A percentile compares a stretch with the other conserved stretches of the same genome.
These are phyloP conservation scores for Proterorhinus semilunaris DNA, from an alignment of 2,113 vertebrate genomes.

Conservation along the genomic window DNA sequence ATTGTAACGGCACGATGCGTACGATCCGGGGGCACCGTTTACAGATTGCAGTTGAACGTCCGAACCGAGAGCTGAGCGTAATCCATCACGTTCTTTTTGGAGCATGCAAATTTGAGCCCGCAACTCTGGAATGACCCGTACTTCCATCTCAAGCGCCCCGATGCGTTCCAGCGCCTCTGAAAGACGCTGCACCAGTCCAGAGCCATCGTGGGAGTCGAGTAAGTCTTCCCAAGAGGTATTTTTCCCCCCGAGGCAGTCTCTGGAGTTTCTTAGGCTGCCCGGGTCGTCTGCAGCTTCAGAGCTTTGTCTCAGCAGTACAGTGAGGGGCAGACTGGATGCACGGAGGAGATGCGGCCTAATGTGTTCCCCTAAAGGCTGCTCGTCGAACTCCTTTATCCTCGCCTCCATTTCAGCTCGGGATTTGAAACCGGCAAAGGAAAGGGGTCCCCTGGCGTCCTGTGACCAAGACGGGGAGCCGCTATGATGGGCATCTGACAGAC, in stretches of 20 bases:
- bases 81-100: constrained; percentile 64
- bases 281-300: constrained; percentile 63
- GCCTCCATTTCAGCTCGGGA: constrained; percentile 69
- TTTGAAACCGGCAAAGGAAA: constrained; percentile 43
- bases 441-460: constrained; percentile 26
- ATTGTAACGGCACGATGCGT: constrained; percentile 13
- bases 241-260: constrained; percentile 53
- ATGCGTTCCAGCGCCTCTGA: constrained; percentile 65
- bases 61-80: constrained; percentile 54
- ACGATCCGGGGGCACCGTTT: constrained; percentile 46
- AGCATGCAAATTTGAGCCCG: constrained; percentile 72
- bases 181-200: constrained; percentile 63
- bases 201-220: constrained; percentile 49
- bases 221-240: constrained; percentile 54
- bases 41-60: constrained; percentile 13
- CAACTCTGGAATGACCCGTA: constrained; percentile 71
- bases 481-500: constrained; percentile 68
- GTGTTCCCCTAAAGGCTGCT: constrained; percentile 68
- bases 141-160: constrained; percentile 70
- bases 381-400: constrained; percentile 66
- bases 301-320: constrained; percentile 76
- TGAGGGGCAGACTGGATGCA: constrained; percentile 88
- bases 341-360: constrained; percentile 86
- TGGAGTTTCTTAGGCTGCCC: constrained; percentile 42
- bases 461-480: constrained; percentile 32